Base-by-base conservation (phyloP, 2,113 vertebrate genomes). In the Gavialis gangeticus region DNA sequence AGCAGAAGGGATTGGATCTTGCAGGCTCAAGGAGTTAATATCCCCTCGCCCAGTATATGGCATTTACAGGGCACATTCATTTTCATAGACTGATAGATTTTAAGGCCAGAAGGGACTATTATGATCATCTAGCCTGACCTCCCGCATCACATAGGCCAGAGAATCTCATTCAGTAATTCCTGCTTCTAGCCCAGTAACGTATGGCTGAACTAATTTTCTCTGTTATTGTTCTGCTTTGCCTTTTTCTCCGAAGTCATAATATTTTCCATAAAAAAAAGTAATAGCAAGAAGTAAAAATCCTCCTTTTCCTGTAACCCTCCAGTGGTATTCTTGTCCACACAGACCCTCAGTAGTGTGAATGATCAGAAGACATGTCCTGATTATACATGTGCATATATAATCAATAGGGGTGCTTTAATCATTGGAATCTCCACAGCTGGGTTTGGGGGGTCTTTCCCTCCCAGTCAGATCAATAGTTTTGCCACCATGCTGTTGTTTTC, bases 351-450 rank as follows among this genome's bases (percentile, higher is more conserved):
- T 10, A 71, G 46, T 63, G 79, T 21, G 59, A 30, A 17, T 75
- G 66, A 3, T 64, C 46, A 15, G 16, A 15, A 88, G 79, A 30
- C 69, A 3, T 12, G 21, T 56, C 1, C 0, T 28, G 69, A 71
- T 73, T 67, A 14, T 1, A 2, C 10, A 62, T 37, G 18, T 9
- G 62, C 69, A 76, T 28, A 56, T 25, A 22, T 73, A 73, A 73
- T 73, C 46, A 73, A 77, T 1, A 12, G 71, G 46, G 25, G 11
- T 16, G 46, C 75, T 57, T n/a, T 76, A 46, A 30, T 21, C 62
- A n/a, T 4, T 0, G 0, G 30, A n/a, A 13, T 28, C 56, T 73
- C 80, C 21, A 10, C 12, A 18, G 62, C 54, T 80, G 54, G 77
- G 16, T 12, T 28, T 6, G 6, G 7, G 7, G 13, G 27, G 28